Conservation (phyloP, 2,797 vertebrate species). For the Eptatretus atami region DNA sequence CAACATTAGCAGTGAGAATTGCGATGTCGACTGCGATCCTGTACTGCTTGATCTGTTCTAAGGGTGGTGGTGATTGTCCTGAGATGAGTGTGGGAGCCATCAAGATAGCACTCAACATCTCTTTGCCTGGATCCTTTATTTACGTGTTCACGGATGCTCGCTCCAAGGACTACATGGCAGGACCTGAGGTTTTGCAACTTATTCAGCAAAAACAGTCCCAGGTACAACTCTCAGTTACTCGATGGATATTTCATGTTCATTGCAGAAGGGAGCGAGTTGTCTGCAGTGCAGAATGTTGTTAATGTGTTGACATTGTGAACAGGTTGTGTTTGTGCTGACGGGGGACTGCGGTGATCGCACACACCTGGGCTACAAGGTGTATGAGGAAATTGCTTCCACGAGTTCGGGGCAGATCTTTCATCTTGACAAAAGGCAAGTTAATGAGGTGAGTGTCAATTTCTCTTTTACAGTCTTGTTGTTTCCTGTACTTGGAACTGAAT, state of each 20-base stretch:
- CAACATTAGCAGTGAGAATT: background rate
- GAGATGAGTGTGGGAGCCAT: slow-evolving; percentile 98
- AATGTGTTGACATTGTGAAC: background rate
- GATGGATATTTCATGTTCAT: too few relatives aligned
- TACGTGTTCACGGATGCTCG: slow-evolving; percentile 92
- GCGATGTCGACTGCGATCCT: background rate
- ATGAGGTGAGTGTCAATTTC: slow-evolving; percentile 34
- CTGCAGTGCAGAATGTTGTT: too few relatives aligned
- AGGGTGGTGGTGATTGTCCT: slow-evolving; percentile 93
- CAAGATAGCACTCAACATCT: slow-evolving; percentile 89
- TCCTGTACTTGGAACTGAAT: too few relatives aligned
- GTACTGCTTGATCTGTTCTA: slow-evolving; percentile 9
- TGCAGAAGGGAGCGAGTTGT: too few relatives aligned
- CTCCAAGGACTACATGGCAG: slow-evolving; percentile 70
- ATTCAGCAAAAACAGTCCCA: slow-evolving; percentile 97
- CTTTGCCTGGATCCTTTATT: slow-evolving; percentile 68
- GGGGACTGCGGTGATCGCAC: slow-evolving; percentile 77
- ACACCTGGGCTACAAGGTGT: slow-evolving; percentile 70
- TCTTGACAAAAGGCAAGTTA: slow-evolving; percentile 90
- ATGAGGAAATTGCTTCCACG: slow-evolving; percentile 92
- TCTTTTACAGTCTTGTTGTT: too few relatives aligned
- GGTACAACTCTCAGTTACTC: slow-evolving; percentile 15
- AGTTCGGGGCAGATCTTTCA: slow-evolving; percentile 95
- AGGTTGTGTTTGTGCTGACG: slow-evolving; percentile 94
- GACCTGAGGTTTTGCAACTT: slow-evolving; percentile 67